A percentile compares a stretch with the other conserved stretches of the same genome.
phyloP scores from a whole-genome alignment of 1,140 invertebrate genomes.

The Orius insidiosus region DNA sequence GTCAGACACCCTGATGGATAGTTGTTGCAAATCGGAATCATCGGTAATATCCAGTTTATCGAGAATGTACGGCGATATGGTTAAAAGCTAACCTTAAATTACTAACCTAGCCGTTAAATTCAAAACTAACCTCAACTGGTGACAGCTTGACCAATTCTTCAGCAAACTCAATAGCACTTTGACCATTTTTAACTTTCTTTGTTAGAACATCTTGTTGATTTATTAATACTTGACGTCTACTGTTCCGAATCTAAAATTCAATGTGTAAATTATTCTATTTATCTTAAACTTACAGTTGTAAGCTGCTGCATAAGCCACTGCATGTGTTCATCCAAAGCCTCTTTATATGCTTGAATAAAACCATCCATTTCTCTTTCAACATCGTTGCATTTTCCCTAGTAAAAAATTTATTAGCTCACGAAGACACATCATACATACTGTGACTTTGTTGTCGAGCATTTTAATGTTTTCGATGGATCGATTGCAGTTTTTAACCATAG shows the following conservation, averaged over 20 bases:
- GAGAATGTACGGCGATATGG: conserved; percentile 39
- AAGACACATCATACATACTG: neutral
- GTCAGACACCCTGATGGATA: conserved; percentile 18
- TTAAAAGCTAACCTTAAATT: conserved; percentile 48
- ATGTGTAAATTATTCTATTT: conserved; percentile 29
- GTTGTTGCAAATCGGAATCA: conserved; percentile 15
- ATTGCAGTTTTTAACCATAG: conserved; percentile 22
- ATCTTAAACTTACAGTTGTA: conserved; percentile 15
- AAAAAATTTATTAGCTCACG: conserved; percentile 17
- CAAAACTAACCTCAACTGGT: conserved; percentile 12
- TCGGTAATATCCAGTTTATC: conserved; percentile 29
- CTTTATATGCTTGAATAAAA: conserved; percentile 39
- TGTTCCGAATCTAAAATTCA: conserved; percentile 26
- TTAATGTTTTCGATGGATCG: too few species aligned
- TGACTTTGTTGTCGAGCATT: too few species aligned
- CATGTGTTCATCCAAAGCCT: conserved; percentile 40
- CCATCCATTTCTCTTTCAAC: conserved; percentile 39
- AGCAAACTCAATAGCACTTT: conserved; percentile 4
- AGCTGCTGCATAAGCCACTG: conserved; percentile 32
- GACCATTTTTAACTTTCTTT: neutral
- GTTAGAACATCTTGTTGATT: neutral
- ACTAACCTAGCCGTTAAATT: conserved; percentile 20
- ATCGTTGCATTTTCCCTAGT: conserved; percentile 26
- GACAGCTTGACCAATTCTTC: conserved; percentile 18
- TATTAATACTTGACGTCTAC: neutral